These are phyloP conservation scores for Turritopsis dohrnii DNA, from an alignment of 30 jellyfish, hydroid and myxozoan genomes.

Conservation along the genomic window DNA sequence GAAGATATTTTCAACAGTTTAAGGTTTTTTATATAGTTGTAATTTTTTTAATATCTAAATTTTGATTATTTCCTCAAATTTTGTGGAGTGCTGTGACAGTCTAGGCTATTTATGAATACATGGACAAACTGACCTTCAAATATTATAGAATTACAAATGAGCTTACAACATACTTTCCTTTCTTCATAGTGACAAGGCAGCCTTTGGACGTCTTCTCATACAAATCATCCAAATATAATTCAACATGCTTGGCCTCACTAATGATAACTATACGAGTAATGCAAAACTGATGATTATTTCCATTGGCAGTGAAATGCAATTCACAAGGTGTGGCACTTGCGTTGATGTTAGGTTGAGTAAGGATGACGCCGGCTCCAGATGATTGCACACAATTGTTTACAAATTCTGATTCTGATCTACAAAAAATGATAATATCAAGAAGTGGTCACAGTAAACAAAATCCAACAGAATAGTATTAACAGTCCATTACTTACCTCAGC, in stretches of 20 bases:
- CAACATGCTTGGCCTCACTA: slow-evolving; percentile 90
- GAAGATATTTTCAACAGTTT: too few species aligned
- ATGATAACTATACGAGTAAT: slow-evolving; percentile 55
- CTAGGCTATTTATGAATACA: too few species aligned
- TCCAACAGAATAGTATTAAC: not conserved
- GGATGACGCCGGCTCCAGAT: slow-evolving; percentile 37
- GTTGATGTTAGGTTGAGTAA: slow-evolving; percentile 57
- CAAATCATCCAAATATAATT: slow-evolving; percentile 74
- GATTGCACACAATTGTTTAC: slow-evolving; percentile 19
- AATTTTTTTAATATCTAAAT: too few species aligned
- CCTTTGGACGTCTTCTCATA: slow-evolving; percentile 89
- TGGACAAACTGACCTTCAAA: too few species aligned
- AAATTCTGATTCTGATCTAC: slow-evolving; percentile 35
- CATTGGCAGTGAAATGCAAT: slow-evolving; percentile 69
- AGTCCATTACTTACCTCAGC: slow-evolving; percentile 25
- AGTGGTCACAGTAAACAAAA: not conserved
- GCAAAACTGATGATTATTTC: slow-evolving; percentile 49
- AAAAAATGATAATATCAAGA: not conserved
- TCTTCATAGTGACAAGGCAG: slow-evolving; percentile 55
- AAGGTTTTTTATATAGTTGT: too few species aligned
- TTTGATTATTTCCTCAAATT: too few species aligned
- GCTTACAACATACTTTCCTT: slow-evolving; percentile 72
- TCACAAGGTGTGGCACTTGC: slow-evolving; percentile 65
- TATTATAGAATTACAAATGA: too few species aligned
- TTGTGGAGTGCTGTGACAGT: not conserved